Evolutionary conservation across 1,140 invertebrate genomes (phyloP), one percentile per base, ranked within the genome.

Genomic region (Drosophila ambigua): DNA sequence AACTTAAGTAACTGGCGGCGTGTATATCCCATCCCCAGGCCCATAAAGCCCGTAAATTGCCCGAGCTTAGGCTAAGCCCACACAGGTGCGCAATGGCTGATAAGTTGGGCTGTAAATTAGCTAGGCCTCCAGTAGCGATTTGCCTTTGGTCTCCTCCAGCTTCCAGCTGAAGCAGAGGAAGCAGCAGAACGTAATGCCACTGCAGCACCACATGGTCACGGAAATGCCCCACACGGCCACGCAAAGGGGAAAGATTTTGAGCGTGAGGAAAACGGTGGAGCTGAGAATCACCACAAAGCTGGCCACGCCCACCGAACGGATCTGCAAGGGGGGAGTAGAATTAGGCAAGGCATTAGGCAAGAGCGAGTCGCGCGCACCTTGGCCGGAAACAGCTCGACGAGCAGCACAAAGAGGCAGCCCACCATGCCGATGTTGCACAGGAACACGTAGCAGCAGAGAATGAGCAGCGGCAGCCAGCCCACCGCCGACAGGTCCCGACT

Each of bases 171-270:
- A 72, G 23, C 78, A 80, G 7, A 89, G 43, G 7, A 81, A 59
- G 0, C 61, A 60, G 15, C 55, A 9, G 4, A 76, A 62, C 49
- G 72, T 62, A 43, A 77, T 61, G 8, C 51, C 60, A 43, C 69
- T 75, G 43, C 66, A 87, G 46, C 72, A 62, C 74, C 74, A 77
- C 75, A 77, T 65, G 53, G 75, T 77, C 13, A 53, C 31, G 23
- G 76, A 75, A n/a, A 87, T 63, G 52, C 75, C 79, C 64, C 81
- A 77, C 2, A 49, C 35, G 0, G 72, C 35, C 63, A 91, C 44
- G 8, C 80, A 75, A 7, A 87, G 28, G 44, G 90, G 90, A 51
- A 90, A 91, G 26, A 82, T 60, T 65, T 90, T 90, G 0, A 91
- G 55, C 0, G 81, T 63, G 6, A 71, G 11, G 20, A 91, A 90